Conservation (phyloP, 2,113 vertebrate genomes). For the Hylia prasina region DNA sequence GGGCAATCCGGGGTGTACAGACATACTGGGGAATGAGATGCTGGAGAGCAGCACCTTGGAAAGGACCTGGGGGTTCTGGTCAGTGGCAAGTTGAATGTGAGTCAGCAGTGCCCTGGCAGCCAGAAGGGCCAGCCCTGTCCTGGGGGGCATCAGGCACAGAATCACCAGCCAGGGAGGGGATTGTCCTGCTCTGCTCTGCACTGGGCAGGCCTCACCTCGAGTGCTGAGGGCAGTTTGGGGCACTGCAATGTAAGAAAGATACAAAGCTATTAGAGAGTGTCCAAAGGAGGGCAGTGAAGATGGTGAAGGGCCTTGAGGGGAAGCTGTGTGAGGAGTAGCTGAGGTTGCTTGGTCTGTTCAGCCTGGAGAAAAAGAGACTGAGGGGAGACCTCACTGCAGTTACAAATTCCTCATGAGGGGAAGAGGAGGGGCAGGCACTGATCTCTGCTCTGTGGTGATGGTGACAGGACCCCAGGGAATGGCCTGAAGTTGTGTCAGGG, state of each 20-base stretch:
- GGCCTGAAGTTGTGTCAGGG: not conserved
- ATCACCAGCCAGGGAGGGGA: not conserved
- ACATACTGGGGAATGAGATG: not conserved
- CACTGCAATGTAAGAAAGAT: too few relatives aligned
- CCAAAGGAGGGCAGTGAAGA: too few relatives aligned
- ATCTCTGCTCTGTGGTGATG: not conserved
- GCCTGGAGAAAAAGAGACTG: too few relatives aligned
- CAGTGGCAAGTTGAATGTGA: fast-evolving
- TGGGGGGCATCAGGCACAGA: not conserved
- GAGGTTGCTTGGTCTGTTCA: too few relatives aligned
- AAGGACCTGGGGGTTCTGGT: not conserved
- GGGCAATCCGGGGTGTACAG: fast-evolving
- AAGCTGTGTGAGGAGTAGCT: too few relatives aligned
- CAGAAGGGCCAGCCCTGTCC: not conserved
- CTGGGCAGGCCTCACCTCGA: too few relatives aligned
- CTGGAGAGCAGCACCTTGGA: fast-evolving
- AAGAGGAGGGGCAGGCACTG: too few relatives aligned
- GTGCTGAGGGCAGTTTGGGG: too few relatives aligned
- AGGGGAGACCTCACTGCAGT: too few relatives aligned
- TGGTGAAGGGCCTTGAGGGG: too few relatives aligned
- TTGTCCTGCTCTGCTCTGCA: not conserved
- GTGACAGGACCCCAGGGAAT: not conserved
- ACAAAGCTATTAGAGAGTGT: too few relatives aligned
- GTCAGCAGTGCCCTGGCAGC: not conserved
- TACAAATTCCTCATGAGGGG: too few relatives aligned